Percentiles rank a stretch among this genome's conserved stretches.
phyloP scores from a whole-genome alignment of 2,797 vertebrate species.

The Percopsis omiscomaycus region DNA sequence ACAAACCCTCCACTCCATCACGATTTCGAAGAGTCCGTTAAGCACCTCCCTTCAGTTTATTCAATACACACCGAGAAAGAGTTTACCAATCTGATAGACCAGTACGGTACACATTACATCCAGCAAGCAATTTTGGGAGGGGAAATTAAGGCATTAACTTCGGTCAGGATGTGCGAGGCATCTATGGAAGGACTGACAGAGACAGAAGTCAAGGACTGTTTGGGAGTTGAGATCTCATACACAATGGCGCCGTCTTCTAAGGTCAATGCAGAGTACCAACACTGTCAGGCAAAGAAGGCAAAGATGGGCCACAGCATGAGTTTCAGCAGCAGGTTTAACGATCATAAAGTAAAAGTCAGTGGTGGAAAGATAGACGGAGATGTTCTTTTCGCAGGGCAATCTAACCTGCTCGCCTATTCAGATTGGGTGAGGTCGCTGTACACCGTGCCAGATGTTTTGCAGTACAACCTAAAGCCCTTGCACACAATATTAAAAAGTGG shows the following conservation, averaged over 20 bases:
- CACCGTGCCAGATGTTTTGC: slow-evolving; percentile 23
- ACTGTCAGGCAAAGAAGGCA: slow-evolving; percentile 26
- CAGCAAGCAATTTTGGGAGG: slow-evolving; percentile 61
- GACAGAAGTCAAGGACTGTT: slow-evolving; percentile 64
- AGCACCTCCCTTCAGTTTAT: slow-evolving; percentile 45
- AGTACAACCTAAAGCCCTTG: slow-evolving; percentile 44
- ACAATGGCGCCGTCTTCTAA: not conserved
- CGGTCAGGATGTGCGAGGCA: slow-evolving; percentile 49
- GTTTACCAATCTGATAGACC: slow-evolving; percentile 51
- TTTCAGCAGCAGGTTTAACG: slow-evolving; percentile 38
- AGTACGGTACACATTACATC: slow-evolving; percentile 69
- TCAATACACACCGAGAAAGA: not conserved
- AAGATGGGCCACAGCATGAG: not conserved
- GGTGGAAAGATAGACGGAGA: slow-evolving; percentile 27
- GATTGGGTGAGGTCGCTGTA: slow-evolving; percentile 37
- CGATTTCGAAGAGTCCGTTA: slow-evolving; percentile 31
- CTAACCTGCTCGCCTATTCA: slow-evolving; percentile 2
- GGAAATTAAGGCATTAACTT: slow-evolving; percentile 50
- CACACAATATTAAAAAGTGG: slow-evolving; percentile 21
- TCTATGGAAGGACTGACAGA: slow-evolving; percentile 42
- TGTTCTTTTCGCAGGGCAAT: slow-evolving; percentile 18
- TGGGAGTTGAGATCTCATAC: slow-evolving; percentile 66
- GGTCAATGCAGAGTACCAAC: not conserved
- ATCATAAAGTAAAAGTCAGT: slow-evolving; percentile 28
- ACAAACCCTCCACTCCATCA: slow-evolving; percentile 31